Percentiles rank a stretch among this genome's conserved stretches.
Conservation (phyloP, 2,888 invertebrate genomes). For the Drosophila lacicola region DNA sequence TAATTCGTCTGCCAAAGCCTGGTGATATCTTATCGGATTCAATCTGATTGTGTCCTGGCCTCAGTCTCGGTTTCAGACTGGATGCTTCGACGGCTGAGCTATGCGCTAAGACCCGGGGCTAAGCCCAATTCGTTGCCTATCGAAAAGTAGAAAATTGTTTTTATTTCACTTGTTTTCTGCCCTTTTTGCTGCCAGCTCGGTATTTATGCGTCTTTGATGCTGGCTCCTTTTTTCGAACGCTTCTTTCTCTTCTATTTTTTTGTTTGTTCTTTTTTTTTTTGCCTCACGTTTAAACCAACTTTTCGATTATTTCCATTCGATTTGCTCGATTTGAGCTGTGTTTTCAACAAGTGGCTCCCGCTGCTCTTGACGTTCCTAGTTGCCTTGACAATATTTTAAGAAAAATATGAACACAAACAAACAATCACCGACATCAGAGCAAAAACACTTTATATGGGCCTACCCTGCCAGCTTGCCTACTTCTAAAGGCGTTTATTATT, state of each 20-base stretch:
- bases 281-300: constrained; percentile 25
- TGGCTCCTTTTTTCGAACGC: constrained; percentile 8
- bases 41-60: constrained; percentile 29
- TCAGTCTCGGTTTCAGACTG: constrained; percentile 11
- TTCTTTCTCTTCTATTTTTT: background rate
- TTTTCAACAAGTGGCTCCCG: constrained; percentile 46
- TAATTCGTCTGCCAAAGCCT: constrained; percentile 27
- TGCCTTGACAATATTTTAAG: constrained; percentile 41
- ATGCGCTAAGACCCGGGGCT: constrained; percentile 40
- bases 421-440: constrained; percentile 38
- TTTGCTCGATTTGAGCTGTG: constrained; percentile 43
- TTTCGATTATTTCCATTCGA: constrained; percentile 60
- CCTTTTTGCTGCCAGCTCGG: constrained; percentile 25
- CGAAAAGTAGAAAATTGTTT: constrained; percentile 36
- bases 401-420: constrained; percentile 54
- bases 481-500: constrained; percentile 26
- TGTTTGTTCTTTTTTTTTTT: background rate
- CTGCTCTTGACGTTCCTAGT: constrained; percentile 5
- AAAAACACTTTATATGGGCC: background rate
- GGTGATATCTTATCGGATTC: constrained; percentile 40
- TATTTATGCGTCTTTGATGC: constrained; percentile 55
- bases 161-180: constrained; percentile 20
- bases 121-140: constrained; percentile 50
- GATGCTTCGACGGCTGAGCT: constrained; percentile 33
- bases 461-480: background rate